phyloP scores from a whole-genome alignment of 2,888 invertebrate species.

The Matsumyia berberina region DNA sequence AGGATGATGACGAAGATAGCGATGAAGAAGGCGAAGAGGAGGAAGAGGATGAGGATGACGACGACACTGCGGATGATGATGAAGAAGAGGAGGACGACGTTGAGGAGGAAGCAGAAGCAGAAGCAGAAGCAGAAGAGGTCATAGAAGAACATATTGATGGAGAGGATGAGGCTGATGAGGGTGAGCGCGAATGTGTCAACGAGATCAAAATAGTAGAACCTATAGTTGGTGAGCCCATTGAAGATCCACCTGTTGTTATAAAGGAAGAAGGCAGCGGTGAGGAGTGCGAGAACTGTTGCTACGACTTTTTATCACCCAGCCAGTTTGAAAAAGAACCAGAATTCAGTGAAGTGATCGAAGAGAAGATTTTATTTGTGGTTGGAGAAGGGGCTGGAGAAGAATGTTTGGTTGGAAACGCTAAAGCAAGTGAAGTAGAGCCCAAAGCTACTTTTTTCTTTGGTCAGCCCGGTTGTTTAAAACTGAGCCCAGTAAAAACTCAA shows the following conservation, averaged over 20 bases:
- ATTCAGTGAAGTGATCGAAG: slow-evolving; percentile 90
- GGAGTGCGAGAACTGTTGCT: slow-evolving; percentile 85
- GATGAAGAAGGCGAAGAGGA: slow-evolving; percentile 79
- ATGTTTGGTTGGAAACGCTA: slow-evolving; percentile 89
- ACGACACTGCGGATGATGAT: slow-evolving; percentile 79
- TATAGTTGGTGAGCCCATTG: slow-evolving; percentile 88
- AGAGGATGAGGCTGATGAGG: too few species aligned
- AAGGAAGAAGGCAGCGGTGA: slow-evolving; percentile 89
- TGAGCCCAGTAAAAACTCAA: slow-evolving; percentile 82
- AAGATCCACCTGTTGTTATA: slow-evolving; percentile 90
- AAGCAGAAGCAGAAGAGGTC: slow-evolving; percentile 78
- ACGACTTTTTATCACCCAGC: slow-evolving; percentile 10
- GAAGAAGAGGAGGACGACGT: slow-evolving; percentile 81
- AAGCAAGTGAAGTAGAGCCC: slow-evolving; percentile 79
- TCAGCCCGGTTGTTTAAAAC: slow-evolving; percentile 84
- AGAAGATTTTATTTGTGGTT: slow-evolving; percentile 87
- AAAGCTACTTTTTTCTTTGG: slow-evolving; percentile 85
- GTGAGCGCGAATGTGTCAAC: slow-evolving; percentile 3
- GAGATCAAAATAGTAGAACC: slow-evolving; percentile 72
- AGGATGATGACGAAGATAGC: slow-evolving; percentile 79
- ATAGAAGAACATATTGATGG: slow-evolving; percentile 77
- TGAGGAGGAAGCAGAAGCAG: slow-evolving; percentile 78
- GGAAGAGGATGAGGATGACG: slow-evolving; percentile 73
- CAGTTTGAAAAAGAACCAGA: slow-evolving; percentile 45
- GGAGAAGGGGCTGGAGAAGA: slow-evolving; percentile 90